Base-by-base conservation (phyloP, 2,888 invertebrate genomes). In the Polymixis flavicincta region DNA sequence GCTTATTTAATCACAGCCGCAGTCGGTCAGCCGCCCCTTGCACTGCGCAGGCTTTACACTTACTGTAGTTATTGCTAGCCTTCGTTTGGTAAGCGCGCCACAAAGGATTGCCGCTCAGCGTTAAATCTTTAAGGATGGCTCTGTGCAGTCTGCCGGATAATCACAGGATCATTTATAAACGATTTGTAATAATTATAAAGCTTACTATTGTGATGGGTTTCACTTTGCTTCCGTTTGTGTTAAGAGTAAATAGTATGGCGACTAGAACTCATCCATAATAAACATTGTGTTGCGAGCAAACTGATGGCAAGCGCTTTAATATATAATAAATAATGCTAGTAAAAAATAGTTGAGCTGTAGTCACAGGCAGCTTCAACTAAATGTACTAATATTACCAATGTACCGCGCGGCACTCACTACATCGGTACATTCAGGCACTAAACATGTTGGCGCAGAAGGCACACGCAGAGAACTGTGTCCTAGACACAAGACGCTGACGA, bases 401-500 rank as follows among this genome's bases (percentile, higher is more conserved):
- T 65, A 32, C 54, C 14, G 67, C 60, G 59, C 32, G 3, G n/a
- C 14, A 55, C 22, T 52, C 59, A 19, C 74, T 32, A 22, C 52
- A 8, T n/a, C 59, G 52, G 11, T 6, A 52, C 61, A 63, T 70
- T 61, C 61, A 32, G 6, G 0, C 54, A 66, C 66, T 22, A 14
- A 9, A 32, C 32, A 19, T 9, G 1, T 13, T 19, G 13, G 0
- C 8, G 6, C 73, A 80, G 80, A 73, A 80, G 80, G 45, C 74
- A 2, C 22, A 28, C 37, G 0, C 19, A 2, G 8, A 11, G 5
- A 8, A 37, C 37, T 45, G 4, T 52, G 50, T 1, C 7, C 45
- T 50, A 28, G 42, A 32, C 8, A 61, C 8, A 25, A 37, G 37
- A 14, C 32, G 61, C 45, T 7, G 22, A 28, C 7, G 22, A 32